phyloP scores from a whole-genome alignment of 1,140 invertebrate species.

The Hirudo medicinalis region DNA sequence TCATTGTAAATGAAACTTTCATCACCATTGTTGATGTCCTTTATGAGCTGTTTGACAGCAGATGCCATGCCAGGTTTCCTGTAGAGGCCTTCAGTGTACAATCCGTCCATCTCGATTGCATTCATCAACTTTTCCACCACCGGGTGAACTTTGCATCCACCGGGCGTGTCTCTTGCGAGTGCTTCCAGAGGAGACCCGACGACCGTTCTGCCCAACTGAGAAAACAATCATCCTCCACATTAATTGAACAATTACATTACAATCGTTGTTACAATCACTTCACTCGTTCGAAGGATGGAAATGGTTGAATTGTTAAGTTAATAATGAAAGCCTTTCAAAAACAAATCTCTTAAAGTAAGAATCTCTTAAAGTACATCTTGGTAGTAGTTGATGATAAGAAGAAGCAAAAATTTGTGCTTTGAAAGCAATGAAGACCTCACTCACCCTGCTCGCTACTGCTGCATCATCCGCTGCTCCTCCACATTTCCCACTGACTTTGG shows the following conservation, averaged over 20 bases:
- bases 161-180: constrained; percentile 54
- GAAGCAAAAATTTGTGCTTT: not conserved
- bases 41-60: constrained; percentile 40
- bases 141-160: constrained; percentile 54
- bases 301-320: too few species aligned
- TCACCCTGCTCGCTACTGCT: constrained; percentile 9
- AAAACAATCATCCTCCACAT: not conserved
- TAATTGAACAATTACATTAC: too few species aligned
- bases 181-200: constrained; percentile 63
- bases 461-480: not conserved
- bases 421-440: not conserved
- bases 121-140: constrained; percentile 74
- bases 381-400: not conserved
- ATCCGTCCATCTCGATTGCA: constrained; percentile 74
- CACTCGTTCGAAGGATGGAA: too few species aligned
- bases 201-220: constrained; percentile 38
- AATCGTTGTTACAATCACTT: too few species aligned
- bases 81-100: constrained; percentile 85
- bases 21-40: constrained; percentile 33
- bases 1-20: not conserved
- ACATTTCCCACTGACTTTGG: constrained; percentile 48
- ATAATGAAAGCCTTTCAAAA: too few species aligned
- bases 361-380: not conserved
- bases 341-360: too few species aligned
- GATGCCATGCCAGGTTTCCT: constrained; percentile 67